Percentiles rank a stretch among this genome's conserved stretches.
phyloP scores from a whole-genome alignment of 2,888 invertebrate genomes.

The Philonicus albiceps region DNA sequence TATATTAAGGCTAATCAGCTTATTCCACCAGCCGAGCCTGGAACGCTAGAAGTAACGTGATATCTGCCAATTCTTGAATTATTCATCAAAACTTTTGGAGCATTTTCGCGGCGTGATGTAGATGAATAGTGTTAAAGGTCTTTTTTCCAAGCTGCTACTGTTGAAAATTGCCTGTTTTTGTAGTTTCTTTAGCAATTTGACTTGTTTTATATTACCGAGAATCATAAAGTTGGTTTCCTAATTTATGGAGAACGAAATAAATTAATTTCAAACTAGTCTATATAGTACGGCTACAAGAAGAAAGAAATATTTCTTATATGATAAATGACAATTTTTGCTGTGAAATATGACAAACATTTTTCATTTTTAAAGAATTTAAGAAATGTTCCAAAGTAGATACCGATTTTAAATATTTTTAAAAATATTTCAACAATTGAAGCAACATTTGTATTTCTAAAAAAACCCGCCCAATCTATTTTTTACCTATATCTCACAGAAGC shows the following conservation, averaged over 20 bases:
- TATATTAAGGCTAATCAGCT: constrained; percentile 1
- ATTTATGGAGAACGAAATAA: neutral
- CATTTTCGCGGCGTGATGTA: neutral
- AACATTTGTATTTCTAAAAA: too few species aligned
- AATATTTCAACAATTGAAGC: too few species aligned
- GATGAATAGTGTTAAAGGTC: neutral
- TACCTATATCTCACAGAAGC: too few species aligned
- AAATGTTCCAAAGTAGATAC: too few species aligned
- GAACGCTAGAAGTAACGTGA: neutral
- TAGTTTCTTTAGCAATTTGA: neutral
- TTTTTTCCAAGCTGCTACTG: neutral
- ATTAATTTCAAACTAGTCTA: neutral
- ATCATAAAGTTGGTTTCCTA: neutral
- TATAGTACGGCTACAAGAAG: too few species aligned
- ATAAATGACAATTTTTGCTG: too few species aligned
- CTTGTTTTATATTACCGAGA: neutral
- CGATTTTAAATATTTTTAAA: too few species aligned
- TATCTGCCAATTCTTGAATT: constrained; percentile 12
- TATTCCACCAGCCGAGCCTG: neutral
- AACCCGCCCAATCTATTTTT: too few species aligned
- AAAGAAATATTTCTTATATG: too few species aligned
- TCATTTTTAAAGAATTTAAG: too few species aligned
- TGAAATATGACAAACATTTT: too few species aligned
- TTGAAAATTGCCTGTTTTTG: neutral
- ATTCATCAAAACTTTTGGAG: constrained; percentile 1